These are phyloP conservation scores for Platycercus adscitus DNA, from an alignment of 2,113 vertebrate genomes.

Conservation along the genomic window DNA sequence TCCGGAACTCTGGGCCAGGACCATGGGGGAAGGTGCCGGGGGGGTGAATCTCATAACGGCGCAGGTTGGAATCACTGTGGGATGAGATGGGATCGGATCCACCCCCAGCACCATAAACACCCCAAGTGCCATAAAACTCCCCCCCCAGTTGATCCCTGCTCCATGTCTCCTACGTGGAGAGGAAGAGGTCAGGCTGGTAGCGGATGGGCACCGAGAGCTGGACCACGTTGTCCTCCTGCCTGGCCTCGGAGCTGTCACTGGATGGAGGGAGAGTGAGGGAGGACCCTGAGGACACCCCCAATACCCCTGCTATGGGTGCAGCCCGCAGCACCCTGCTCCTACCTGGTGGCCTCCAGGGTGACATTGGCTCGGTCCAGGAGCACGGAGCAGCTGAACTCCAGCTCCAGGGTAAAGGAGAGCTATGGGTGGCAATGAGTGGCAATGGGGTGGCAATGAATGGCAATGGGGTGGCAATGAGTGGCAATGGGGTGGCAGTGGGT, in stretches of 20 bases:
- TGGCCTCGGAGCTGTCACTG: slow-evolving; percentile 87
- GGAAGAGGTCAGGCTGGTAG: slow-evolving; percentile 88
- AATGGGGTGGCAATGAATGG: too few relatives aligned
- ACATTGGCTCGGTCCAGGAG: slow-evolving; percentile 83
- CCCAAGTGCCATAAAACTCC: background rate
- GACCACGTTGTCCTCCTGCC: slow-evolving; percentile 81
- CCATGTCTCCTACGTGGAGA: slow-evolving; percentile 80
- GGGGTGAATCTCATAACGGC: slow-evolving; percentile 90
- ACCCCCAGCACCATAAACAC: background rate
- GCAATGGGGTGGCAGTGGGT: too few relatives aligned
- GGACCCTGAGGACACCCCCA: background rate
- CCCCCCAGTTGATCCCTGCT: too few relatives aligned
- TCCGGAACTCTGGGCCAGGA: slow-evolving; percentile 88
- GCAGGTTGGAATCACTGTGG: slow-evolving; percentile 84
- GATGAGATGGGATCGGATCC: accelerated
- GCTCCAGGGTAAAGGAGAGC: slow-evolving; percentile 90
- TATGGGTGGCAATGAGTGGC: slow-evolving; percentile 26
- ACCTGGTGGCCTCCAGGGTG: slow-evolving; percentile 84
- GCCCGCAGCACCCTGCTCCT: background rate
- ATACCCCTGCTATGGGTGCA: background rate
- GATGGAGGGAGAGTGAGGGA: background rate
- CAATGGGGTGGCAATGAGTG: too few relatives aligned
- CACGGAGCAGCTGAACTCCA: slow-evolving; percentile 90
- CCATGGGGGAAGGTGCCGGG: slow-evolving; percentile 77
- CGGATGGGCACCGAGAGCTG: slow-evolving; percentile 79